Evolutionary conservation across 2,113 vertebrate genomes (phyloP).

Genomic region (Pedetes capensis): DNA sequence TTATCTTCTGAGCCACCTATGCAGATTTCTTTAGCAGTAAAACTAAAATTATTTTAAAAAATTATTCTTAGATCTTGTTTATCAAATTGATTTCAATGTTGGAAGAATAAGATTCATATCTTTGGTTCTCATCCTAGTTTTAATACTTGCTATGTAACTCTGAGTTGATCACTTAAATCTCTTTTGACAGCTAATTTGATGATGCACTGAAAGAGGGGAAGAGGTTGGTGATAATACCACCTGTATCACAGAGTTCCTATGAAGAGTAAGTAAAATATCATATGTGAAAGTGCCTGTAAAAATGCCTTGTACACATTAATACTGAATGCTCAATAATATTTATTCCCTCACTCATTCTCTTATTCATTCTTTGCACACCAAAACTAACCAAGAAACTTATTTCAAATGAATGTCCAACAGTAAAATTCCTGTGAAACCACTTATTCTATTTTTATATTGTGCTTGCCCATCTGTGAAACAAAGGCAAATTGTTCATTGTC

Average conservation of each 20-base stretch:
- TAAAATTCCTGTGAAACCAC: constrained; percentile 58
- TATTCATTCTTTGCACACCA: neutral
- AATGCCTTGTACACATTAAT: neutral
- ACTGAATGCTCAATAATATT: neutral
- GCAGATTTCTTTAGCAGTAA: constrained; percentile 1
- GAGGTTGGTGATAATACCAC: neutral
- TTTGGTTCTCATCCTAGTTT: neutral
- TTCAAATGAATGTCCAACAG: constrained; percentile 55
- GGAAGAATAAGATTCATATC: neutral
- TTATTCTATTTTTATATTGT: neutral
- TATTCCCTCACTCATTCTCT: constrained; percentile 4
- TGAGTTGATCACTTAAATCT: neutral
- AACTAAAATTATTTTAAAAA: neutral
- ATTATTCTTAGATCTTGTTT: neutral
- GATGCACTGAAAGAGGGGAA: neutral
- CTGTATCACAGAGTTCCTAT: neutral
- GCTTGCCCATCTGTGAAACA: constrained; percentile 49
- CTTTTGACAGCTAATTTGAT: neutral
- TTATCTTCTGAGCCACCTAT: neutral
- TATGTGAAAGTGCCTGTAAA: neutral
- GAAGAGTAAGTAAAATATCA: neutral
- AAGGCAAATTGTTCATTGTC: constrained; percentile 57
- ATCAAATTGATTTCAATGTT: neutral
- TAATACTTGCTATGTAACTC: neutral
- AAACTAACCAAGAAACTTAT: constrained; percentile 54